Base-by-base conservation (phyloP, 2,888 invertebrate genomes). In the Micoletzkya japonica region DNA sequence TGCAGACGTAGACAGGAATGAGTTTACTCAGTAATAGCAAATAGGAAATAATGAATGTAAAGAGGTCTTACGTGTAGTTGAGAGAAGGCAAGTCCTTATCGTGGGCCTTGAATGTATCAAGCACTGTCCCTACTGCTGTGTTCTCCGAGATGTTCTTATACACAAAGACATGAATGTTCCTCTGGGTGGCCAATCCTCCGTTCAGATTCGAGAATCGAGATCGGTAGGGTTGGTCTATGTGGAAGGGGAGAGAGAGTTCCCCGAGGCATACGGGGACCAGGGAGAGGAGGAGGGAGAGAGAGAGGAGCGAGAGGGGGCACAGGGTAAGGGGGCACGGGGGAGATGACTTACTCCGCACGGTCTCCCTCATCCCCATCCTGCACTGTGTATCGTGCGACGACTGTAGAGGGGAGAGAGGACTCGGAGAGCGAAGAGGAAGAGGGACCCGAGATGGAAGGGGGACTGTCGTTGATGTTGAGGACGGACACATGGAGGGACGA, bases 401-500 rank as follows among this genome's bases (percentile, higher is more conserved):
- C 50, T 37, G 52, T 52, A 26, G 63, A 39, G 36, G 70, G 61
- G 72, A 30, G 36, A 50, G 50, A 64, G 56, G 61, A 34, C 50
- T 57, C n/a, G 71, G 30, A 54, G 56, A 56, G 50, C n/a, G 49
- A 20, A 44, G 44, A 44, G 20, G 10, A 44, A 69, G 52, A 17
- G 34, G 93, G 20, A 91, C 78, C 78, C 54, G 67, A 68, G 68
- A 79, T 76, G 73, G 66, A 59, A 36, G 77, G 78, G 86, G 93
- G 93, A 89, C 96, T 96, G 89, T 97, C 96, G 88, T 97, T 97
- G 56, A 95, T 93, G 87, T 97, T 97, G 73, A 93, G 90, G 73
- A 98, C 89, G 85, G 92, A 92, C 37, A 95, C 93, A 74, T 92
- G 92, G 71, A 95, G 94, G 92, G 93, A 94, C 1, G 95, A 94